A percentile compares a stretch with the other conserved stretches of the same genome.
These are phyloP conservation scores for Caiman crocodilus DNA, from an alignment of 2,797 vertebrate species.

Conservation along the genomic window DNA sequence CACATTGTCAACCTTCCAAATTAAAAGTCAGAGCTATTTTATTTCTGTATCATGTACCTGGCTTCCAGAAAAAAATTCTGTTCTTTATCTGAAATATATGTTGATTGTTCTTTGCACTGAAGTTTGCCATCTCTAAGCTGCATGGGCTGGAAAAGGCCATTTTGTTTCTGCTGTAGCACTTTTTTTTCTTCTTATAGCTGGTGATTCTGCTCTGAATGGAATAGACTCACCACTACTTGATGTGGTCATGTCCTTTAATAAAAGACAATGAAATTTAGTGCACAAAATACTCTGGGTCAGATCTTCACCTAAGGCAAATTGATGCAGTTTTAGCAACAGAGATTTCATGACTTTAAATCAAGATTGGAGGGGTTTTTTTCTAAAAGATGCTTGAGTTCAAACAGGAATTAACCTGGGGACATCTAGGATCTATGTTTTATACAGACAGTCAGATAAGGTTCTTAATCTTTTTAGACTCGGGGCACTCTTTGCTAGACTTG, in stretches of 20 bases:
- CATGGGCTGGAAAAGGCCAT: not conserved
- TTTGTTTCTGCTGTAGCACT: not conserved
- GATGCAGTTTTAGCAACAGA: not conserved
- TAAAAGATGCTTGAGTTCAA: not conserved
- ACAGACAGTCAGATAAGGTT: no score
- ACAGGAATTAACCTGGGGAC: not conserved
- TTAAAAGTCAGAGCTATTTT: constrained; percentile 11
- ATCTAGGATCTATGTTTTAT: not conserved
- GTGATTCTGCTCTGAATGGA: not conserved
- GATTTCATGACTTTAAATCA: not conserved
- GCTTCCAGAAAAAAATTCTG: not conserved
- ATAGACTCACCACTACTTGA: not conserved
- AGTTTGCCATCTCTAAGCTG: not conserved
- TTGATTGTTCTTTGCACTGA: not conserved
- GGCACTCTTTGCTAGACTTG: not conserved
- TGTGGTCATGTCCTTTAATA: not conserved
- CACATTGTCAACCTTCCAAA: not conserved
- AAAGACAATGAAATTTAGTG: not conserved
- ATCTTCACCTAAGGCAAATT: not conserved
- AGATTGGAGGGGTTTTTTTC: not conserved
- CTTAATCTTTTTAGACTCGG: not conserved
- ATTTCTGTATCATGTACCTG: not conserved
- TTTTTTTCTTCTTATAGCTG: not conserved
- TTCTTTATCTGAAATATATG: not conserved
- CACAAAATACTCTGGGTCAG: not conserved